Evolutionary conservation across 2,888 invertebrate genomes (phyloP).

Genomic region (Hirtodrosophila duncani): DNA sequence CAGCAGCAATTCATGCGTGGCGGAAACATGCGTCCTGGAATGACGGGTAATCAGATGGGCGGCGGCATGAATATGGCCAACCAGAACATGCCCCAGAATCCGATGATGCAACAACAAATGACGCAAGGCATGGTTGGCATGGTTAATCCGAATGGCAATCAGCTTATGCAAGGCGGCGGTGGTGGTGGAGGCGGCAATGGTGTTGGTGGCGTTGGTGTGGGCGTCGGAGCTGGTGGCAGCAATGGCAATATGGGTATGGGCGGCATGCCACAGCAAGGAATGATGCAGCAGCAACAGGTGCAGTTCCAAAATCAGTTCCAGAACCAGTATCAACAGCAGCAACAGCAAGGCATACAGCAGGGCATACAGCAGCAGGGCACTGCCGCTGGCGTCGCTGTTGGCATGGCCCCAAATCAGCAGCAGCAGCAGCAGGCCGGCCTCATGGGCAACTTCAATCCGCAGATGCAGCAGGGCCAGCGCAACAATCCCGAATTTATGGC

Average conservation of each 20-base stretch:
- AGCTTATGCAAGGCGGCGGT: conserved; percentile 70
- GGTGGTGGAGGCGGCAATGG: conserved; percentile 59
- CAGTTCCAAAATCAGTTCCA: conserved; percentile 82
- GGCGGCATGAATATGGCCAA: conserved; percentile 77
- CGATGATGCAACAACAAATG: conserved; percentile 74
- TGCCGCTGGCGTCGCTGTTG: conserved; percentile 41
- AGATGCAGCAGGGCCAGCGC: conserved; percentile 75
- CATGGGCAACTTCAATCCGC: conserved; percentile 77
- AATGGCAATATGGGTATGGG: conserved; percentile 70
- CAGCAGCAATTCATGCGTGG: conserved; percentile 76
- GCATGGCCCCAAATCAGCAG: conserved; percentile 68
- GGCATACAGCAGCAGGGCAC: conserved; percentile 66
- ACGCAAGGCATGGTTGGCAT: conserved; percentile 70
- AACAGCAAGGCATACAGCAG: conserved; percentile 77
- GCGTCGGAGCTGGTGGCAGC: conserved; percentile 43
- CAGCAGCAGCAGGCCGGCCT: conserved; percentile 74
- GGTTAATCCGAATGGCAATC: conserved; percentile 67
- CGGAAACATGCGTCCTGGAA: conserved; percentile 72
- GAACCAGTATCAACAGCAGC: conserved; percentile 78
- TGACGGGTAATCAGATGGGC: conserved; percentile 78
- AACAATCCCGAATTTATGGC: conserved; percentile 76
- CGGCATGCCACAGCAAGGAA: conserved; percentile 75
- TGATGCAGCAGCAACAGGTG: conserved; percentile 77
- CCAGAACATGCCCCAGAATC: conserved; percentile 76
- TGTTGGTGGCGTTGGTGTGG: conserved; percentile 35